Evolutionary conservation across 2,113 vertebrate species (phyloP).

Genomic region (Semnopithecus entellus): DNA sequence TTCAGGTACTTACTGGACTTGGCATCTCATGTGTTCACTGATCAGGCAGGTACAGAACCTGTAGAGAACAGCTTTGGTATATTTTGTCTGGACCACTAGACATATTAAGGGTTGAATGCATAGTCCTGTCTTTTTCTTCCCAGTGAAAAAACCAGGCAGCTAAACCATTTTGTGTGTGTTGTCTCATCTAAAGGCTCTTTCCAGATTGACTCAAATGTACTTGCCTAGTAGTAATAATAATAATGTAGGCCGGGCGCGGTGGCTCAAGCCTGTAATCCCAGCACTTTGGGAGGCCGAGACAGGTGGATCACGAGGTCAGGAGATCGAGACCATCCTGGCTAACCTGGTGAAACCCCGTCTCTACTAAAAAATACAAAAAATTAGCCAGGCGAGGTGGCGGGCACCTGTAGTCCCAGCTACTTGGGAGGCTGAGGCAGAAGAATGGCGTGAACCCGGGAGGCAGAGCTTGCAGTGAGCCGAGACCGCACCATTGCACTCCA

Average conservation of each 20-base stretch:
- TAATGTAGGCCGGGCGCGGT: not conserved
- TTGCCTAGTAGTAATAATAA: not conserved
- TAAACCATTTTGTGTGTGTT: not conserved
- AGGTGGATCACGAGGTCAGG: no score
- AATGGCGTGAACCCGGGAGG: no score
- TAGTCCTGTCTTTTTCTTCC: not conserved
- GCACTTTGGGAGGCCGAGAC: no score
- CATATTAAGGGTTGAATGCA: not conserved
- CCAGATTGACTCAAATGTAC: not conserved
- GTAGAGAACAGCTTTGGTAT: not conserved
- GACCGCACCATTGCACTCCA: no score
- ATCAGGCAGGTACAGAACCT: not conserved
- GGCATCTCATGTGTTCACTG: not conserved
- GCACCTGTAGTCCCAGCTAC: no score
- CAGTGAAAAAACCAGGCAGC: not conserved
- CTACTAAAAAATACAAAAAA: no score
- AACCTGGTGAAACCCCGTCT: no score
- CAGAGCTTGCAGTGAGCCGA: no score
- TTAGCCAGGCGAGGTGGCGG: no score
- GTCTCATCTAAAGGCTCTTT: not conserved
- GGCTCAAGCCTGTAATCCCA: no score
- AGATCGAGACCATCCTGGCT: no score
- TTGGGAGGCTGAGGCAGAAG: no score
- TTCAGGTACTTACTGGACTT: not conserved
- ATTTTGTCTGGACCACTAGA: not conserved